These are phyloP conservation scores for Globodera rostochiensis DNA, from an alignment of 1,140 invertebrate species.

Conservation along the genomic window DNA sequence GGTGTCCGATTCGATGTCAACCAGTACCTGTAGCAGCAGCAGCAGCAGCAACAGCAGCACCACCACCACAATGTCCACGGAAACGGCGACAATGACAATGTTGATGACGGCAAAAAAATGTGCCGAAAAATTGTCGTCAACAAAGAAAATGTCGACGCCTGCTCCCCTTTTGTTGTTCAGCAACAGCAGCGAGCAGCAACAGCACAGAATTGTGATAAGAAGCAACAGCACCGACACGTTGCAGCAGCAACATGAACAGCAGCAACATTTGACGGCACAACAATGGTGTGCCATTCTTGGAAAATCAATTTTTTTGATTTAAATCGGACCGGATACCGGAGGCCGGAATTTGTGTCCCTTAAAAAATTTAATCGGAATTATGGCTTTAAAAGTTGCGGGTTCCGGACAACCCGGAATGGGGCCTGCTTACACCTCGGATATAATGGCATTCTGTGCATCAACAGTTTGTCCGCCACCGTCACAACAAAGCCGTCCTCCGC, in stretches of 20 bases:
- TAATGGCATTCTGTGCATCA: background rate
- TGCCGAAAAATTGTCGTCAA: background rate
- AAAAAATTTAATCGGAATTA: no score
- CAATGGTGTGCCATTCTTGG: background rate
- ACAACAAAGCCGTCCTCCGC: background rate
- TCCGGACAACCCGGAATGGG: no score
- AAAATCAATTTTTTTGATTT: no score
- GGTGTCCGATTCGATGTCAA: no score
- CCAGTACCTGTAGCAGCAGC: background rate
- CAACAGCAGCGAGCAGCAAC: background rate
- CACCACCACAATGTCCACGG: background rate
- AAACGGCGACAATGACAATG: background rate
- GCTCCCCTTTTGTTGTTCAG: no score
- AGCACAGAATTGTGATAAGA: background rate
- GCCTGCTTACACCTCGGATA: no score
- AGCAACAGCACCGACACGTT: background rate
- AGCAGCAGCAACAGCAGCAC: background rate
- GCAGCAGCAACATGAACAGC: background rate
- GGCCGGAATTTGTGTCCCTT: no score
- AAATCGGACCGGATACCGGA: no score
- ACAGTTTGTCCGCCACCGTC: background rate
- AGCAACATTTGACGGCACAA: background rate
- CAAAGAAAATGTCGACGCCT: background rate
- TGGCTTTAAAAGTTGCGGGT: no score
- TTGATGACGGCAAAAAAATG: background rate